Evolutionary conservation across 2,113 vertebrate genomes (phyloP).

Genomic region (Rana temporaria): DNA sequence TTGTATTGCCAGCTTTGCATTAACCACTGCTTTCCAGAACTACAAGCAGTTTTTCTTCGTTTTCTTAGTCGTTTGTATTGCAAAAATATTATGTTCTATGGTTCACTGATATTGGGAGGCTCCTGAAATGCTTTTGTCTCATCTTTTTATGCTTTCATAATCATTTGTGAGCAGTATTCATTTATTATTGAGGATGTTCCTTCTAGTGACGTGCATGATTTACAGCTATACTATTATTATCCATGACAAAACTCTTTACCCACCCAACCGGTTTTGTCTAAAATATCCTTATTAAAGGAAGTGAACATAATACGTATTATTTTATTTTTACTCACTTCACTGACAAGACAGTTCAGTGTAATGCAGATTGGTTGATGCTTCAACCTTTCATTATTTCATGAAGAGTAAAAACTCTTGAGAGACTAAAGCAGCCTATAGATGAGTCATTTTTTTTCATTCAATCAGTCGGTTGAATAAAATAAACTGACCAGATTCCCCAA

Average conservation of each 20-base stretch:
- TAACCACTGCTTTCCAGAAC: too few relatives aligned
- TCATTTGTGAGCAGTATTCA: slow-evolving; percentile 12
- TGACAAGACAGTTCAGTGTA: neutral
- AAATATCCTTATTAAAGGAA: slow-evolving; percentile 2
- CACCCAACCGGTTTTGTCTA: slow-evolving; percentile 16
- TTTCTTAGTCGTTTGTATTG: too few relatives aligned
- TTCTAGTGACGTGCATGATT: neutral
- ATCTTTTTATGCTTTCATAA: slow-evolving; percentile 2
- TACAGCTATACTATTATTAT: neutral
- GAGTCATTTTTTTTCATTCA: too few relatives aligned
- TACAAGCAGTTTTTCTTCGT: too few relatives aligned
- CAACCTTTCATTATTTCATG: neutral
- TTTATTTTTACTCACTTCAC: slow-evolving; percentile 2
- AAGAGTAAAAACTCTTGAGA: too few relatives aligned
- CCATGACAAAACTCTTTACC: neutral
- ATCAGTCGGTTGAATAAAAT: too few relatives aligned
- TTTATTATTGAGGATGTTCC: slow-evolving; percentile 13
- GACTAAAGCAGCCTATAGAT: too few relatives aligned
- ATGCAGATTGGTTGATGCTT: neutral
- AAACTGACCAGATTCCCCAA: too few relatives aligned
- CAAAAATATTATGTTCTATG: too few relatives aligned
- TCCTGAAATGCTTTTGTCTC: neutral
- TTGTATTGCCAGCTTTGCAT: too few relatives aligned
- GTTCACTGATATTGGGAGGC: too few relatives aligned
- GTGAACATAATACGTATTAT: neutral